Evolutionary conservation across 2,113 vertebrate species (phyloP).

Genomic region (Neodontobutis hainanensis): DNA sequence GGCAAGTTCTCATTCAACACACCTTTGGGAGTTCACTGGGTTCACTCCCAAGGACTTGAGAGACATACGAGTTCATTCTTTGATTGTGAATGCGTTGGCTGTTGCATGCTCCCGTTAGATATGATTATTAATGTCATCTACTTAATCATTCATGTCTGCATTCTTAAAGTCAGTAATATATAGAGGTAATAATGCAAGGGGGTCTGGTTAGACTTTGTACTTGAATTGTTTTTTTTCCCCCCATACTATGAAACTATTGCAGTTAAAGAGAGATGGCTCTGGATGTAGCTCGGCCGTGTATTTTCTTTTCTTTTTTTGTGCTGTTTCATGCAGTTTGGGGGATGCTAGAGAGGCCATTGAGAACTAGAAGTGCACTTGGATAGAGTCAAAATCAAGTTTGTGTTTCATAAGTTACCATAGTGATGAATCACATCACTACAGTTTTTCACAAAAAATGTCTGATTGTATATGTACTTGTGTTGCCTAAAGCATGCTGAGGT

Average conservation of each 20-base stretch:
- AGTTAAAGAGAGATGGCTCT: no score
- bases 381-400: no score
- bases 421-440: no score
- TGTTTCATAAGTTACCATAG: no score
- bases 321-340: no score
- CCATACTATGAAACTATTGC: not conserved
- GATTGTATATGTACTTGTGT: no score
- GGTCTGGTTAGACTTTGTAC: slow-evolving; percentile 6
- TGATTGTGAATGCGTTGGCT: slow-evolving; percentile 21
- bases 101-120: slow-evolving; percentile 15
- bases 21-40: slow-evolving; percentile 66
- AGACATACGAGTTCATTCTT: slow-evolving; percentile 50
- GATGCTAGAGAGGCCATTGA: not conserved
- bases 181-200: slow-evolving; percentile 10
- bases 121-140: slow-evolving; percentile 37
- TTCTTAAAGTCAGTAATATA: slow-evolving; percentile 29
- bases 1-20: slow-evolving; percentile 14
- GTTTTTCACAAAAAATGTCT: no score
- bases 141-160: slow-evolving; percentile 39
- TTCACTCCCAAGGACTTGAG: slow-evolving; percentile 67
- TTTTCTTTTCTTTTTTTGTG: no score
- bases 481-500: not conserved
- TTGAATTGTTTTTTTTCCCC: slow-evolving; percentile 10
- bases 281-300: no score
- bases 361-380: no score